phyloP scores from a whole-genome alignment of 2,888 invertebrate species.

The Podabrus alpinus region DNA sequence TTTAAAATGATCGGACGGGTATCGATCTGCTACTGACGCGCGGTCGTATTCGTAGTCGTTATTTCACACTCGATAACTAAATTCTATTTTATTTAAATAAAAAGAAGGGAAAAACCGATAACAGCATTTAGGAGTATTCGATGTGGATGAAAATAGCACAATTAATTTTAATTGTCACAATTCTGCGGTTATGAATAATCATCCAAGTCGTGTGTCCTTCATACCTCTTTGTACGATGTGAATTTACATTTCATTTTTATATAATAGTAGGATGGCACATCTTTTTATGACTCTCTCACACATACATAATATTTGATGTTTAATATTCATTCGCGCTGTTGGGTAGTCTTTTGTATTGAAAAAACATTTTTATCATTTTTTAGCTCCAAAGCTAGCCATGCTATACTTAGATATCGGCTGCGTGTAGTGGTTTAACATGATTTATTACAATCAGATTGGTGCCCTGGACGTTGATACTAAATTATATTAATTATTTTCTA shows the following conservation, averaged over 20 bases:
- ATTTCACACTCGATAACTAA: background rate
- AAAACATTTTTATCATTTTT: constrained; percentile 2
- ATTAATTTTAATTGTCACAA: constrained; percentile 13
- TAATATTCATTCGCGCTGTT: background rate
- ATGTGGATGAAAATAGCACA: background rate
- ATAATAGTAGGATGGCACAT: background rate
- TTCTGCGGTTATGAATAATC: constrained; percentile 12
- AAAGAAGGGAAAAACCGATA: no score
- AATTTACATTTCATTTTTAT: background rate
- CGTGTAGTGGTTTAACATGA: background rate
- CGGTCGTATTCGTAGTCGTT: background rate
- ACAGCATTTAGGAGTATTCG: background rate
- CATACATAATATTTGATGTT: background rate
- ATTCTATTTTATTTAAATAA: background rate
- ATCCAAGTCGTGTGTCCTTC: background rate
- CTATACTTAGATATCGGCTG: background rate
- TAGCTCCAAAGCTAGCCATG: background rate
- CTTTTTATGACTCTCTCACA: background rate
- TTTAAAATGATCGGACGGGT: background rate
- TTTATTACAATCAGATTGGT: background rate
- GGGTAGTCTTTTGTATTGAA: background rate
- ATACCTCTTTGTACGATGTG: background rate
- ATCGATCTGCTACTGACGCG: background rate
- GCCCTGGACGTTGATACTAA: no score
- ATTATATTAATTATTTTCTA: background rate